A percentile compares a stretch with the other conserved stretches of the same genome.
Conservation (phyloP, 35 echinoderm and acorn worm species). For the Stichopus chloronotus region DNA sequence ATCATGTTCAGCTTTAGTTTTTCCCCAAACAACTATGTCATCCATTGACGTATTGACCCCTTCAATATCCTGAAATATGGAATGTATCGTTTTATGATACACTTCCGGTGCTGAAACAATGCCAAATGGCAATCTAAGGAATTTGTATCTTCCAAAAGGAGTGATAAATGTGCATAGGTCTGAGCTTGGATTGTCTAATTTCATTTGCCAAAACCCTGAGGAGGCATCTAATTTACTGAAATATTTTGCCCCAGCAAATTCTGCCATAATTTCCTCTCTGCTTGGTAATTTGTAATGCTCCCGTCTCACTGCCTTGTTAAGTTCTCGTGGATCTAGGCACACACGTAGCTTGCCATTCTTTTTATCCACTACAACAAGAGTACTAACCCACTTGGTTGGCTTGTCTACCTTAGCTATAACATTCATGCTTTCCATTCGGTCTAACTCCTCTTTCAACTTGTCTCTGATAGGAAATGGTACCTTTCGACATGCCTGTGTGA, state of each 20-base stretch:
- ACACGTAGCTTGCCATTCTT: conserved; percentile 63
- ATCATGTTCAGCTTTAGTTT: conserved; percentile 52
- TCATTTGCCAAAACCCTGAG: conserved; percentile 74
- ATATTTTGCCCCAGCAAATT: conserved; percentile 51
- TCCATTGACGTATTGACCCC: conserved; percentile 54
- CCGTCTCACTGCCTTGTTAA: conserved; percentile 64
- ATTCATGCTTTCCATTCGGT: conserved; percentile 67
- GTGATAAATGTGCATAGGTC: conserved; percentile 65
- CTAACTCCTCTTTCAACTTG: conserved; percentile 58
- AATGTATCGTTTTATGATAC: conserved; percentile 39
- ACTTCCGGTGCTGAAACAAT: conserved; percentile 41
- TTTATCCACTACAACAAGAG: conserved; percentile 48
- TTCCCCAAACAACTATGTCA: conserved; percentile 58
- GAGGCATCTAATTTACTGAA: conserved; percentile 65
- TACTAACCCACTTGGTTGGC: conserved; percentile 55
- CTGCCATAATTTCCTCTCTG: conserved; percentile 47
- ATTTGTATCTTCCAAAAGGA: conserved; percentile 73
- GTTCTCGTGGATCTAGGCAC: conserved; percentile 58
- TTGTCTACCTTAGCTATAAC: conserved; percentile 57
- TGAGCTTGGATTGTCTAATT: conserved; percentile 55
- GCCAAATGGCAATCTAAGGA: conserved; percentile 68
- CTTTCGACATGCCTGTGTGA: conserved; percentile 46
- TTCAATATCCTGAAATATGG: conserved; percentile 8
- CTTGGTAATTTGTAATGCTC: conserved; percentile 67
- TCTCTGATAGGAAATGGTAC: conserved; percentile 58